Conservation (phyloP, 2,113 vertebrate species). For the Pungitius pungitius region DNA sequence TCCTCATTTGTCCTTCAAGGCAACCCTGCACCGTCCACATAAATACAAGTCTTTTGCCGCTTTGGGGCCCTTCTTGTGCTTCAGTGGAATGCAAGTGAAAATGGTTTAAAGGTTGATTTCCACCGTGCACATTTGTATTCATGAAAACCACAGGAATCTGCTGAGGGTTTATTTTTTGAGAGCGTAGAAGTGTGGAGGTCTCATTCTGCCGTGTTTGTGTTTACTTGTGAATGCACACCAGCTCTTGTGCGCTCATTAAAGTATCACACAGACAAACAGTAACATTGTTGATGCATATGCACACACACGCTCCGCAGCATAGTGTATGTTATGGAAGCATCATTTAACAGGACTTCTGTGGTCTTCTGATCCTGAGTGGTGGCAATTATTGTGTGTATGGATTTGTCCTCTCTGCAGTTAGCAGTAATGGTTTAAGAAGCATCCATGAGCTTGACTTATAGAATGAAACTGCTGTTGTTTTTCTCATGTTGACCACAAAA, state of each 20-base stretch:
- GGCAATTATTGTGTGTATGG: background rate
- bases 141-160: slow-evolving; percentile 20
- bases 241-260: slow-evolving; percentile 26
- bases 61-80: background rate
- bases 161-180: slow-evolving; percentile 21
- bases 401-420: background rate
- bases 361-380: slow-evolving; percentile 7
- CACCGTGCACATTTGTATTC: slow-evolving; percentile 21
- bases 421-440: background rate
- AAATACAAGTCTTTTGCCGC: background rate
- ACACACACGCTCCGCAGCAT: background rate
- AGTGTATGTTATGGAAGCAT: background rate
- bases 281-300: background rate
- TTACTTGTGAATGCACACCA: background rate
- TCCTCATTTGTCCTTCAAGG: slow-evolving; percentile 11
- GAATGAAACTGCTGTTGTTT: background rate
- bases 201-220: slow-evolving; percentile 24
- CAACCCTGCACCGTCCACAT: background rate
- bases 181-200: slow-evolving; percentile 14
- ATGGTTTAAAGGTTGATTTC: slow-evolving; percentile 1
- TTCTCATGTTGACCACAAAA: background rate
- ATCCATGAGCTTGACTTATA: background rate
- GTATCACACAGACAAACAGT: slow-evolving; percentile 22
- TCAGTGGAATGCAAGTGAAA: background rate
- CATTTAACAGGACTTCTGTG: background rate